Base-by-base conservation (phyloP, 1,140 invertebrate species). In the Zaprionus lachaisei region DNA sequence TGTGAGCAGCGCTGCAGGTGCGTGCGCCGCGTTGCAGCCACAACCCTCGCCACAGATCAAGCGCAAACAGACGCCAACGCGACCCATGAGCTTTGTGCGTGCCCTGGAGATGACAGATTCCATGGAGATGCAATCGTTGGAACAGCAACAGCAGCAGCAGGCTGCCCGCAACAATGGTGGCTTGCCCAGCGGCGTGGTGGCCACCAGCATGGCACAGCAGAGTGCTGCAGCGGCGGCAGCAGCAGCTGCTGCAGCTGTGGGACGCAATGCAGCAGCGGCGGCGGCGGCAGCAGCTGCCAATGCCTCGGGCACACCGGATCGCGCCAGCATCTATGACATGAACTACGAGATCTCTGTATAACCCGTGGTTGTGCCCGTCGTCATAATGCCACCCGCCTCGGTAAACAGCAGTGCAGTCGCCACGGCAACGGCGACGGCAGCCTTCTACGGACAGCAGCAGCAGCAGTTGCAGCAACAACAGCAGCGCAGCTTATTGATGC, bases 341-440 rank as follows among this genome's bases (percentile, higher is more conserved):
- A 98, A 98, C 94, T 98, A 98, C 93, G 98, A 99, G 94, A 98
- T 98, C 93, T 98, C 97, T 66, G 97, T 98, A 93, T 93, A 93
- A 93, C 92, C 92, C 90, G 91, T 92, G 84, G 84, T 92, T 82
- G 91, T 92, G 74, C 91, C 91, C 41, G 91, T 92, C 72, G 83
- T 92, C 63, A 58, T 90, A 55, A 87, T 92, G 83, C 86, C 91
- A 77, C 85, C 90, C 69, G 80, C 82, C 72, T 71, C 71, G 70
- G 49, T 70, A 61, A 54, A 41, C 71, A 34, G 41, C 61, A 24
- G 49, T 12, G 70, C 63, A n/a, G 31, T 56, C 26, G 71, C 38
- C 64, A 49, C 34, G 57, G 60, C 66, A 61, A 63, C 72, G 47
- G 69, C 69, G 57, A 58, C 58, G n/a, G 47, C 66, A 24, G 60